Evolutionary conservation across 2,113 vertebrate genomes (phyloP).

Genomic region (Poicephalus meyeri): DNA sequence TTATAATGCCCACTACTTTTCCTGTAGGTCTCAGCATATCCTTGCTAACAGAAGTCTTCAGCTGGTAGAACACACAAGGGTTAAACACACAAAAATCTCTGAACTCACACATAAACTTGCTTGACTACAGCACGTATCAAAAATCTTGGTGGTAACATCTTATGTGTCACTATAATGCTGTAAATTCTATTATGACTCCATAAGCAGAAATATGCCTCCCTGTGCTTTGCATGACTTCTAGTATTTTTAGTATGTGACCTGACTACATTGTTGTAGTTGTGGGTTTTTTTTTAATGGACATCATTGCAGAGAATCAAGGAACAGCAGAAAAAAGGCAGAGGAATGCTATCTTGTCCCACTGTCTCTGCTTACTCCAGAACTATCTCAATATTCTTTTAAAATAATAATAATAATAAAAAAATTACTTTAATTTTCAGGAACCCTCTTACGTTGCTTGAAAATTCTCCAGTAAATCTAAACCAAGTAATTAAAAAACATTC

Average conservation of each 20-base stretch:
- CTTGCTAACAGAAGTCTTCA: constrained; percentile 71
- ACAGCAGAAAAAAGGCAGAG: not conserved
- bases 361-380: not conserved
- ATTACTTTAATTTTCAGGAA: not conserved
- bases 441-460: not conserved
- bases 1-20: constrained; percentile 93
- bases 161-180: not conserved
- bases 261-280: not conserved
- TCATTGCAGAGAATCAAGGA: not conserved
- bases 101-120: not conserved
- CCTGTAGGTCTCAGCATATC: constrained; percentile 86
- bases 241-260: not conserved
- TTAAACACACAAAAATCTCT: not conserved
- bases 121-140: not conserved
- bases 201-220: not conserved
- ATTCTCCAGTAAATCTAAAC: not conserved
- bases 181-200: not conserved
- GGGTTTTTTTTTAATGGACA: not conserved
- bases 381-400: not conserved
- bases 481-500: not conserved
- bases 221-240: not conserved
- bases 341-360: not conserved
- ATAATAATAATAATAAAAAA: not conserved
- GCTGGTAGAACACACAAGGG: constrained; percentile 58
- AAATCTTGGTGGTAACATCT: not conserved